A percentile compares a stretch with the other conserved stretches of the same genome.
Evolutionary conservation across 2,113 vertebrate genomes (phyloP).

Genomic region (Steatornis caripensis): DNA sequence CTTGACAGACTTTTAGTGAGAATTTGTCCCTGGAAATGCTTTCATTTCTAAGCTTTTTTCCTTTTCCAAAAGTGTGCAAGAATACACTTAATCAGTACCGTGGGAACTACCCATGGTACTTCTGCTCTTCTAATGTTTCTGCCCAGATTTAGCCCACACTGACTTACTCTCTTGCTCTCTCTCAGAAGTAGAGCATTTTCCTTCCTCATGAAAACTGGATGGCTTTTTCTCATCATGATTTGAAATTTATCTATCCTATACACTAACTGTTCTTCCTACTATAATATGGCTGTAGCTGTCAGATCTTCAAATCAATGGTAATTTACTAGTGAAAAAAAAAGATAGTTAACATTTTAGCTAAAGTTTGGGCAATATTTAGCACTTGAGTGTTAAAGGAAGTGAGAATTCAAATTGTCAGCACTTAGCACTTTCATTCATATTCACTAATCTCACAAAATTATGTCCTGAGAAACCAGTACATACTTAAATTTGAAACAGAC

Average conservation of each 20-base stretch:
- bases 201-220: constrained; percentile 5
- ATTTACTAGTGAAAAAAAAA: constrained; percentile 58
- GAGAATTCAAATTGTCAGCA: constrained; percentile 73
- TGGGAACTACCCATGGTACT: neutral
- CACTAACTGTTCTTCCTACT: neutral
- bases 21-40: neutral
- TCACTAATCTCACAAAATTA: constrained; percentile 69
- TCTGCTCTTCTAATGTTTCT: neutral
- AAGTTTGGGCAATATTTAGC: constrained; percentile 73
- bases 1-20: neutral
- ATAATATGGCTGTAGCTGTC: constrained; percentile 45
- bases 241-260: constrained; percentile 19
- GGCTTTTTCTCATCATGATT: neutral
- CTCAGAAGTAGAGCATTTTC: neutral
- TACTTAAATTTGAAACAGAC: constrained; percentile 56
- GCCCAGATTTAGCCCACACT: neutral
- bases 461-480: constrained; percentile 65
- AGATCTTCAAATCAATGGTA: constrained; percentile 57
- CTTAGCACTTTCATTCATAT: constrained; percentile 71
- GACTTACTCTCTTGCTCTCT: neutral
- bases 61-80: neutral
- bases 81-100: neutral
- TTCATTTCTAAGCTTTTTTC: neutral
- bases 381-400: constrained; percentile 69
- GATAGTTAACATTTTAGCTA: constrained; percentile 68